Evolutionary conservation across 2,888 invertebrate species (phyloP).

Genomic region (Diarsia rubi): DNA sequence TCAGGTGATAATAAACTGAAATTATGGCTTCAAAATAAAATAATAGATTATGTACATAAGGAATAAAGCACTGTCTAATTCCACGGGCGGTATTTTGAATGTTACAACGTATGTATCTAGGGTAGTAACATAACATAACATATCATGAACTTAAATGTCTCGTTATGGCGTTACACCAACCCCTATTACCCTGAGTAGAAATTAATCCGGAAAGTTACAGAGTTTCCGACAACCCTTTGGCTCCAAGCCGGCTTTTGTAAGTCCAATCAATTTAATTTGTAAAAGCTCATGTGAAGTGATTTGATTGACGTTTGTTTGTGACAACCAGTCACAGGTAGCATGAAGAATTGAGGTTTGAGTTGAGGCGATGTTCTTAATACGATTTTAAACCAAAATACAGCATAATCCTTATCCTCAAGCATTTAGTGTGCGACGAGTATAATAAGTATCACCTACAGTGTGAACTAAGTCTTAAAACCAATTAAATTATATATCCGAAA

Average conservation of each 20-base stretch:
- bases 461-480: neutral
- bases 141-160: neutral
- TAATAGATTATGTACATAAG: neutral
- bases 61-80: neutral
- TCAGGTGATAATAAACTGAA: neutral
- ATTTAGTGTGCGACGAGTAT: neutral
- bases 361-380: neutral
- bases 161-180: neutral
- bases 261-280: conserved; percentile 25
- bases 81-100: too few relatives aligned
- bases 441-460: neutral
- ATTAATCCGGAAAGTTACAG: conserved; percentile 18
- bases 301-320: conserved; percentile 13
- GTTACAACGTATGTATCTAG: neutral
- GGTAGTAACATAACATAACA: neutral
- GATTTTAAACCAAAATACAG: neutral
- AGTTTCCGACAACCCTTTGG: conserved; percentile 26
- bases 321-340: conserved; percentile 5
- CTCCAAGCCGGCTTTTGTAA: conserved; percentile 13
- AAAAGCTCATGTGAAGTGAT: conserved; percentile 17
- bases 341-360: neutral
- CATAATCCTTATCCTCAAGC: neutral
- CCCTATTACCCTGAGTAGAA: neutral
- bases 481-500: neutral
- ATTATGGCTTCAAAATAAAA: neutral